Evolutionary conservation across 2,888 invertebrate genomes (phyloP).

Genomic region (Stramonita haemastoma): DNA sequence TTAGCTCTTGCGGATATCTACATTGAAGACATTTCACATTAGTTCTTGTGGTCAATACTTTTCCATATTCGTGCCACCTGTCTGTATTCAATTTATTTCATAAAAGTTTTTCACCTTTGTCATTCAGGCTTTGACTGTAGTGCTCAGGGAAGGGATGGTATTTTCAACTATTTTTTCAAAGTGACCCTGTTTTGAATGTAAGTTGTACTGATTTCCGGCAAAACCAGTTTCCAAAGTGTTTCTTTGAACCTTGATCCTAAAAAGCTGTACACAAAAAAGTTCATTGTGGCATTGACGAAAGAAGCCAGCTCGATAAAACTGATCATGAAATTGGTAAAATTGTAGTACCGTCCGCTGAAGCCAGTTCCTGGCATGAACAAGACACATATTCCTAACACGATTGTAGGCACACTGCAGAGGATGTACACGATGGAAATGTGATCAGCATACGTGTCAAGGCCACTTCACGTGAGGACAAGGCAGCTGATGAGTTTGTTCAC

Average conservation of each 20-base stretch:
- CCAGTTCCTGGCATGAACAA: not conserved
- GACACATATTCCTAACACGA: not conserved
- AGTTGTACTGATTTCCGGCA: too few relatives aligned
- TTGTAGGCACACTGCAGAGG: not conserved
- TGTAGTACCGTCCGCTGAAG: not conserved
- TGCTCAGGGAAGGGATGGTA: too few relatives aligned
- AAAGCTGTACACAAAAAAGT: not conserved
- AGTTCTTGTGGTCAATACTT: too few relatives aligned
- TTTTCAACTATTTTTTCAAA: too few relatives aligned
- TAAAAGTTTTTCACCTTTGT: too few relatives aligned
- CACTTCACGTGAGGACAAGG: slow-evolving; percentile 17
- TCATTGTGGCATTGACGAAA: not conserved
- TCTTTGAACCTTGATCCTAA: not conserved
- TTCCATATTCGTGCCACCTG: too few relatives aligned
- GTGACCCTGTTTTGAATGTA: too few relatives aligned
- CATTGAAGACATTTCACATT: too few relatives aligned
- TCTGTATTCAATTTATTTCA: too few relatives aligned
- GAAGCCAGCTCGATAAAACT: not conserved
- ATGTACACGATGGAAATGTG: not conserved
- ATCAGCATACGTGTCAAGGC: slow-evolving; percentile 13
- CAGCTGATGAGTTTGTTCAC: not conserved
- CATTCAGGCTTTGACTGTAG: too few relatives aligned
- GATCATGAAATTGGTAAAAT: not conserved
- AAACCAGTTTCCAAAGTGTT: too few relatives aligned
- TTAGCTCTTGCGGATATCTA: too few relatives aligned